A percentile compares a stretch with the other conserved stretches of the same genome.
Conservation (phyloP, 2,797 vertebrate genomes). For the Pipistrellus pipistrellus region DNA sequence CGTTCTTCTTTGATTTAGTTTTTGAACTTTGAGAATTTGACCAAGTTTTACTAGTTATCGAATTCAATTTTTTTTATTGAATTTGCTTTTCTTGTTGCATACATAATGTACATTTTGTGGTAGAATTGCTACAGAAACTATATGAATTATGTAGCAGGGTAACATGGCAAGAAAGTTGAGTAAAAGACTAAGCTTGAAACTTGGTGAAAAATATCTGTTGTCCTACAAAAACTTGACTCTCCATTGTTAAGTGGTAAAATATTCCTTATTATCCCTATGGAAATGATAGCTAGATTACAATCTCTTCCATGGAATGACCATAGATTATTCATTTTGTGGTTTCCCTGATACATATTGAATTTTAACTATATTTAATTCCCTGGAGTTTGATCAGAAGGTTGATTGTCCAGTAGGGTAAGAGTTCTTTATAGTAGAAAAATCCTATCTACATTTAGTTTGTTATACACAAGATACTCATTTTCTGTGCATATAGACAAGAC, state of each 20-base stretch:
- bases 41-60: background rate
- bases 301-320: background rate
- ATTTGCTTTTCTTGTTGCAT: background rate
- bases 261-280: background rate
- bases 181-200: background rate
- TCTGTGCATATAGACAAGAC: background rate
- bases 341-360: conserved; percentile 3
- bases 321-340: background rate
- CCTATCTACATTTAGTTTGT: background rate
- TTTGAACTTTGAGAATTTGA: conserved; percentile 23
- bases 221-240: background rate
- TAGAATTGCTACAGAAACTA: background rate
- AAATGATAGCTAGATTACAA: background rate
- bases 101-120: background rate
- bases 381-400: background rate
- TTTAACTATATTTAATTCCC: background rate
- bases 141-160: background rate
- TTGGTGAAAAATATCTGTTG: background rate
- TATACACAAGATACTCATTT: background rate
- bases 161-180: background rate
- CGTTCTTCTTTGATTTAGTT: conserved; percentile 18
- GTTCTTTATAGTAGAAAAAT: background rate
- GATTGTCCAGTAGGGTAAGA: background rate
- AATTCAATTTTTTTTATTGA: background rate
- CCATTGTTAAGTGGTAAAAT: background rate